Percentiles rank a stretch among this genome's conserved stretches.
Conservation (phyloP, 2,888 invertebrate genomes). For the Gandaritis pyraliata region DNA sequence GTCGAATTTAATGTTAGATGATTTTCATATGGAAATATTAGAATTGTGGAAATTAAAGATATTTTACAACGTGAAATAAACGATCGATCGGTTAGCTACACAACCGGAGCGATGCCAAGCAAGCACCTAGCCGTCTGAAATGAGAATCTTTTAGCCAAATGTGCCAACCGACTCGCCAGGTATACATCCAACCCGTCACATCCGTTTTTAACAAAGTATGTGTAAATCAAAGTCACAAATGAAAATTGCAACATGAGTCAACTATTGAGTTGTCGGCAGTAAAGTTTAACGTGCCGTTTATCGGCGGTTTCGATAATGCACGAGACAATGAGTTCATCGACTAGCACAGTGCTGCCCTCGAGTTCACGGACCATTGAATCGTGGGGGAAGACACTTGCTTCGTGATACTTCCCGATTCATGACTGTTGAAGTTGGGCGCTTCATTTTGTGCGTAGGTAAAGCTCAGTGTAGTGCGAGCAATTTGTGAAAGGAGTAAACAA, state of each 20-base stretch:
- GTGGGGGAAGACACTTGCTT: neutral
- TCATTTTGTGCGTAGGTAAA: neutral
- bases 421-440: neutral
- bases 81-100: neutral
- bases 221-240: constrained; percentile 6
- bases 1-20: too few species aligned
- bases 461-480: neutral
- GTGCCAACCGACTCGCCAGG: neutral
- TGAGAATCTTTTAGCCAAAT: neutral
- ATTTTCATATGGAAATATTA: too few species aligned
- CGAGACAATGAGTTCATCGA: constrained; percentile 64
- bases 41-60: neutral
- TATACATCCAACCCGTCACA: neutral
- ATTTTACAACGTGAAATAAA: neutral
- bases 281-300: constrained; percentile 46
- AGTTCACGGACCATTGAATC: constrained; percentile 14
- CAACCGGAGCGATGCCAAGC: neutral
- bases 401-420: neutral
- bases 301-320: constrained; percentile 53
- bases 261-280: constrained; percentile 24
- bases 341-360: constrained; percentile 43
- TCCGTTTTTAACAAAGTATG: neutral
- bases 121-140: neutral
- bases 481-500: neutral
- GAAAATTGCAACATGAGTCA: constrained; percentile 12